Evolutionary conservation across 2,797 vertebrate species (phyloP).

Genomic region (Philypnodon macrostomus): DNA sequence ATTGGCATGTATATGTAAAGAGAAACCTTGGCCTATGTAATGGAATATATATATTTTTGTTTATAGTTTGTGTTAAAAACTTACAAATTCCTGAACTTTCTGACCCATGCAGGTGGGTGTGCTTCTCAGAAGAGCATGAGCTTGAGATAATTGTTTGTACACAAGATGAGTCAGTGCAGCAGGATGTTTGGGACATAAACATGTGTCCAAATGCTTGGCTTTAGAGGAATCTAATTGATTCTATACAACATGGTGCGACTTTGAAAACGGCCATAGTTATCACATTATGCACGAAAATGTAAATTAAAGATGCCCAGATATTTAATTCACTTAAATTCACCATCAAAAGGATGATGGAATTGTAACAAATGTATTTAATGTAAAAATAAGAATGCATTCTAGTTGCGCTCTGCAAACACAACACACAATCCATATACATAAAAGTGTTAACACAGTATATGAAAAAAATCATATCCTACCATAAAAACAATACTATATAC

Average conservation of each 20-base stretch:
- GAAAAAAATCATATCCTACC: too few relatives aligned
- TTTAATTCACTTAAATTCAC: too few relatives aligned
- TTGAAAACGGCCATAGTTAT: slow-evolving; percentile 48
- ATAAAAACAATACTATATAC: too few relatives aligned
- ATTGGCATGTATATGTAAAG: too few relatives aligned
- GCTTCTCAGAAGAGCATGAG: slow-evolving; percentile 49
- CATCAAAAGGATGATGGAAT: too few relatives aligned
- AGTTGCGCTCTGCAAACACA: too few relatives aligned
- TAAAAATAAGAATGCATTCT: too few relatives aligned
- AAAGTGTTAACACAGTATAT: too few relatives aligned
- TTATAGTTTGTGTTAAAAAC: slow-evolving; percentile 1
- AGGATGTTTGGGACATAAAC: slow-evolving; percentile 85
- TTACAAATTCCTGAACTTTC: slow-evolving; percentile 39
- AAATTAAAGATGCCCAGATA: too few relatives aligned
- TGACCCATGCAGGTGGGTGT: slow-evolving; percentile 87
- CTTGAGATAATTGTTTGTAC: slow-evolving; percentile 89
- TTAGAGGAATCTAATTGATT: slow-evolving; percentile 8
- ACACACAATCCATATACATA: too few relatives aligned
- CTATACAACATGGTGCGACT: slow-evolving; percentile 46
- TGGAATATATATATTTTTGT: neutral
- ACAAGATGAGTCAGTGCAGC: slow-evolving; percentile 82
- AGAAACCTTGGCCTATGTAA: neutral
- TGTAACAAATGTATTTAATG: too few relatives aligned
- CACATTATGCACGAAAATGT: slow-evolving; percentile 38
- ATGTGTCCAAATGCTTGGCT: slow-evolving; percentile 77